phyloP scores from a whole-genome alignment of 1,140 invertebrate genomes.

The Patella vulgata region DNA sequence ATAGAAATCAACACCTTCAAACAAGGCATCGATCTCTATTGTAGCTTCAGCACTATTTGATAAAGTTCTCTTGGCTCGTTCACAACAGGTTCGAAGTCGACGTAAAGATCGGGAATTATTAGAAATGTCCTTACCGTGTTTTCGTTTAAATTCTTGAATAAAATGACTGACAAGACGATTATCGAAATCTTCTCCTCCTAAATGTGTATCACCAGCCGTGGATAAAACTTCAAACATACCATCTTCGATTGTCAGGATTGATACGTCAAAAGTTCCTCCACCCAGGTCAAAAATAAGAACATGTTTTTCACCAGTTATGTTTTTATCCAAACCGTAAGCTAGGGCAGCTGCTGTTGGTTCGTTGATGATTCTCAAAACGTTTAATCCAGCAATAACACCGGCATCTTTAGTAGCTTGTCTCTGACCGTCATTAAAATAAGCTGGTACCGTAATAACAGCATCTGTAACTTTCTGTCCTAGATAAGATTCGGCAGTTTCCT shows the following conservation, averaged over 20 bases:
- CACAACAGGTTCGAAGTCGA: conserved; percentile 75
- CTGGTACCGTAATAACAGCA: conserved; percentile 61
- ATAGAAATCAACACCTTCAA: conserved; percentile 75
- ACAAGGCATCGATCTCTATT: conserved; percentile 80
- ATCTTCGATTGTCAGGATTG: conserved; percentile 51
- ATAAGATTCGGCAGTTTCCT: conserved; percentile 92
- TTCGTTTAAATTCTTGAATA: conserved; percentile 59
- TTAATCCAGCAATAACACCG: conserved; percentile 64
- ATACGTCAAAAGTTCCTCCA: conserved; percentile 57
- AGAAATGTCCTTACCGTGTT: conserved; percentile 56
- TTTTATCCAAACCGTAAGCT: conserved; percentile 69
- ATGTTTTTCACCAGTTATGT: conserved; percentile 51
- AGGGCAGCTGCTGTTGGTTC: conserved; percentile 70
- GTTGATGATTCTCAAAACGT: conserved; percentile 72
- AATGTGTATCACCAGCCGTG: conserved; percentile 72
- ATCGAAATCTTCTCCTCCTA: conserved; percentile 59
- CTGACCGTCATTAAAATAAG: conserved; percentile 75
- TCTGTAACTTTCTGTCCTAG: conserved; percentile 74
- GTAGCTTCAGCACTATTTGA: conserved; percentile 61
- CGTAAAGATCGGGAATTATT: conserved; percentile 53
- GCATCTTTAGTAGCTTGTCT: conserved; percentile 72
- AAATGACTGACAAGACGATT: conserved; percentile 59
- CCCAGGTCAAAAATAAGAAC: conserved; percentile 61
- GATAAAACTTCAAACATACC: conserved; percentile 76
- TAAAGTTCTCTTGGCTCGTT: conserved; percentile 71